phyloP scores from a whole-genome alignment of 2,797 vertebrate species.

The Acanthopagrus latus region DNA sequence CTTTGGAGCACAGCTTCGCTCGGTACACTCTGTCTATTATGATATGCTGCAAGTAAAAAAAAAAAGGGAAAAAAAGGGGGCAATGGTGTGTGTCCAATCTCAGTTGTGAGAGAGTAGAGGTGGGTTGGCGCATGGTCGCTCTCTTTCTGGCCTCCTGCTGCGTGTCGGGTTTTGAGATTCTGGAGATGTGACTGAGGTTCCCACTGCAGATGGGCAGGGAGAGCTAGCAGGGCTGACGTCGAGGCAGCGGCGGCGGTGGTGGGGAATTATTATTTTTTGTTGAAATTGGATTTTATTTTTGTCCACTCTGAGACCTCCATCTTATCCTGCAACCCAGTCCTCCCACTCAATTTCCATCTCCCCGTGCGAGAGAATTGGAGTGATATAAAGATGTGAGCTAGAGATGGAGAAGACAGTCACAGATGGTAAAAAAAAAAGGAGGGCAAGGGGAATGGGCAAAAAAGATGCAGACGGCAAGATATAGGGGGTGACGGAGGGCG shows the following conservation, averaged over 20 bases:
- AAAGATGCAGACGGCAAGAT: conserved; percentile 74
- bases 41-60: conserved; percentile 55
- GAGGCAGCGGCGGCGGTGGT: not conserved
- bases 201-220: conserved; percentile 40
- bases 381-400: conserved; percentile 84
- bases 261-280: conserved; percentile 56
- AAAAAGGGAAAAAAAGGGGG: conserved; percentile 23
- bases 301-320: conserved; percentile 81
- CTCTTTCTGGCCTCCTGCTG: conserved; percentile 51
- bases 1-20: conserved; percentile 20
- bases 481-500: conserved; percentile 65
- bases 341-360: conserved; percentile 85
- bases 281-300: conserved; percentile 85
- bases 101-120: conserved; percentile 41
- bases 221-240: conserved; percentile 21
- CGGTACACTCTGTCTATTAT: conserved; percentile 36
- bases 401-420: conserved; percentile 73
- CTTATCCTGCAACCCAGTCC: conserved; percentile 82
- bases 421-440: conserved; percentile 58
- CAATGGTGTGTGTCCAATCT: conserved; percentile 61
- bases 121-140: conserved; percentile 23
- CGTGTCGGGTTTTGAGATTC: conserved; percentile 66
- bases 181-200: conserved; percentile 60
- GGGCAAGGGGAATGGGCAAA: conserved; percentile 61
- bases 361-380: conserved; percentile 83